phyloP scores from a whole-genome alignment of 1,140 invertebrate genomes.

The Dendroctonus ponderosae region DNA sequence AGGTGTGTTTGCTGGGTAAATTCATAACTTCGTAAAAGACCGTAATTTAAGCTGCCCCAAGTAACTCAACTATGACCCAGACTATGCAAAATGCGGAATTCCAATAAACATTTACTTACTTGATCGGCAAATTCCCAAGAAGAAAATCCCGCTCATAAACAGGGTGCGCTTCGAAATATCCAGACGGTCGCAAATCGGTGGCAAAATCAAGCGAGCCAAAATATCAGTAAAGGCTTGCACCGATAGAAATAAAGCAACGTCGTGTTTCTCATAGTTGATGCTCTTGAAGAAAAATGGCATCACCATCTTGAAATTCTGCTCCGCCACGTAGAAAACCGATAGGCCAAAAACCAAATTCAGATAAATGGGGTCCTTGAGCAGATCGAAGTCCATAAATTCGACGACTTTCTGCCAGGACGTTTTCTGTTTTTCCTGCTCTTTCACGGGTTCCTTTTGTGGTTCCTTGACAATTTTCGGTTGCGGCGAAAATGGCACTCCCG shows the following conservation, averaged over 20 bases:
- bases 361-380: conserved; percentile 58
- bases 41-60: no score
- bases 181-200: conserved; percentile 67
- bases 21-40: no score
- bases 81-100: no score
- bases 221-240: conserved; percentile 72
- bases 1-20: no score
- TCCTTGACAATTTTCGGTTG: conserved; percentile 42
- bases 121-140: conserved; percentile 67
- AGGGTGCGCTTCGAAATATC: conserved; percentile 66
- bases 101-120: conserved; percentile 55
- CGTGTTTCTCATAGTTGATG: conserved; percentile 63
- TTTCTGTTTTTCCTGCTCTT: conserved; percentile 41
- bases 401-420: conserved; percentile 46
- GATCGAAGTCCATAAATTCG: conserved; percentile 48
- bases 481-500: conserved; percentile 45
- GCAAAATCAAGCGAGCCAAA: conserved; percentile 65
- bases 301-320: conserved; percentile 73
- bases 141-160: conserved; percentile 65
- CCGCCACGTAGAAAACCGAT: conserved; percentile 70
- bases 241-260: conserved; percentile 68
- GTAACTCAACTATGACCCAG: no score
- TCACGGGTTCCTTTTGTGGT: conserved; percentile 32
- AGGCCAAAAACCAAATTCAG: conserved; percentile 69
- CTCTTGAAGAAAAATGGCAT: conserved; percentile 70